These are phyloP conservation scores for Synergus umbraculus DNA, from an alignment of 2,888 invertebrate species.

Conservation along the genomic window DNA sequence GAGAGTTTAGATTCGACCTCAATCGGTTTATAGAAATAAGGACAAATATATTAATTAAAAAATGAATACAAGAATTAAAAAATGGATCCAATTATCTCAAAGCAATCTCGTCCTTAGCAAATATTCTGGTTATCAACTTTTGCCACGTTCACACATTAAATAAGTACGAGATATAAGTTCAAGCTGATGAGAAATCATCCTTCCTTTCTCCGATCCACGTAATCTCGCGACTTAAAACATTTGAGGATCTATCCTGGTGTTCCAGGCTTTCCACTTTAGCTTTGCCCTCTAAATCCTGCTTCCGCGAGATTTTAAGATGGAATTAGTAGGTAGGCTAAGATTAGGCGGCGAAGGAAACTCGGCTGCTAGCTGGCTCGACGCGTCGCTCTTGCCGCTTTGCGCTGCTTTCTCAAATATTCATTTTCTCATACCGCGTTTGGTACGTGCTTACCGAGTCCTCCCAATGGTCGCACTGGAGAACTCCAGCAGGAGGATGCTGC, in stretches of 20 bases:
- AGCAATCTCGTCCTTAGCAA: neutral
- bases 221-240: conserved; percentile 42
- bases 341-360: conserved; percentile 52
- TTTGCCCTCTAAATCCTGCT: conserved; percentile 33
- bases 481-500: conserved; percentile 45
- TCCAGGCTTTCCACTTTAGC: conserved; percentile 35
- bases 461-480: conserved; percentile 34
- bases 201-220: conserved; percentile 5
- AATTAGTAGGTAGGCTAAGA: conserved; percentile 55
- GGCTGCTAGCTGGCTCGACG: neutral
- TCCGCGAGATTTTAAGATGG: conserved; percentile 49
- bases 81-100: neutral
- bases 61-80: neutral
- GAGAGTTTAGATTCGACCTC: neutral
- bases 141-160: conserved; percentile 37
- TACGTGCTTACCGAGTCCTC: conserved; percentile 48
- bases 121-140: conserved; percentile 24
- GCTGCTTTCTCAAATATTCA: conserved; percentile 54
- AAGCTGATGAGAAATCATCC: conserved; percentile 29
- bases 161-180: conserved; percentile 35
- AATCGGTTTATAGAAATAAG: conserved; percentile 4
- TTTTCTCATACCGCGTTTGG: conserved; percentile 48
- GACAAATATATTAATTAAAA: neutral
- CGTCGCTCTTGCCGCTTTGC: neutral
- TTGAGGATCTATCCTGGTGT: conserved; percentile 16